These are phyloP conservation scores for Spilosoma lubricipeda DNA, from an alignment of 2,888 invertebrate genomes.

Conservation along the genomic window DNA sequence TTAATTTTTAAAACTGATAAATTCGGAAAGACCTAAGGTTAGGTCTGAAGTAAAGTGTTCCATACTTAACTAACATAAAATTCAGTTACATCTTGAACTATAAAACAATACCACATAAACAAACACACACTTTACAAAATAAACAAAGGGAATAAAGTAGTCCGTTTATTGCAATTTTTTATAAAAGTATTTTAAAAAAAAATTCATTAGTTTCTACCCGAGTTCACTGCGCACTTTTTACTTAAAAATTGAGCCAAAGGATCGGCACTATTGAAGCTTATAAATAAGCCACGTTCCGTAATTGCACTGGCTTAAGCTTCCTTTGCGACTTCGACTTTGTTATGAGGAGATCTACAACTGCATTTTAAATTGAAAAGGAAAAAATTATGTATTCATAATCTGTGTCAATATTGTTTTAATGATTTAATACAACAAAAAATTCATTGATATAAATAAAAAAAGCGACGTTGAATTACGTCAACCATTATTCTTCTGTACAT, in stretches of 20 bases:
- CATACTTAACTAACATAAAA: not conserved
- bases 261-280: conserved; percentile 45
- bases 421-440: not conserved
- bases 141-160: not conserved
- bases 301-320: conserved; percentile 54
- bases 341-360: not conserved
- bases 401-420: not conserved
- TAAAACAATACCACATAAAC: not conserved
- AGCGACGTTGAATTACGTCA: no score
- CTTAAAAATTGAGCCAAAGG: conserved; percentile 36
- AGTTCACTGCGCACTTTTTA: conserved; percentile 40
- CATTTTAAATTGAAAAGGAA: not conserved
- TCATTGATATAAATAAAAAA: no score
- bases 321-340: conserved; percentile 17
- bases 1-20: not conserved
- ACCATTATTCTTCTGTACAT: no score
- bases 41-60: not conserved
- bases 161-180: not conserved
- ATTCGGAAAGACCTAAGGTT: no score
- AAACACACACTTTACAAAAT: not conserved
- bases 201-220: conserved; percentile 43
- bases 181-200: conserved; percentile 23
- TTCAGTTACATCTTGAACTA: not conserved
- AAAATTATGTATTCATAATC: not conserved
- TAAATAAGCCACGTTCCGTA: conserved; percentile 59